A percentile compares a stretch with the other conserved stretches of the same genome.
Evolutionary conservation across 2,113 vertebrate genomes (phyloP).

Genomic region (Pteruthius melanotis): DNA sequence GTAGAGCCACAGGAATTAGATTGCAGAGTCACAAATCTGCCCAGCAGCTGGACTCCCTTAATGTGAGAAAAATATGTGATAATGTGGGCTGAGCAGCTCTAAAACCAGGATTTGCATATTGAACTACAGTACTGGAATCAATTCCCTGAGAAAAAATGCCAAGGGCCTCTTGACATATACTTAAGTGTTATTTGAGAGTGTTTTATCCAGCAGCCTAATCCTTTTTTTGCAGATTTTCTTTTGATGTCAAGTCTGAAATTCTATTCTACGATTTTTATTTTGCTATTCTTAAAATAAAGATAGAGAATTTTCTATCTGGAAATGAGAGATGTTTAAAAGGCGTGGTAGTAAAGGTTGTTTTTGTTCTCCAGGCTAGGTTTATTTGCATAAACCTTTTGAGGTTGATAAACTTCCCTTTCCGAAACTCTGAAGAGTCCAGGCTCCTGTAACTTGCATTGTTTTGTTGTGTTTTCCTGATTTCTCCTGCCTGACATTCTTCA

Average conservation of each 20-base stretch:
- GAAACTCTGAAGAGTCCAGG: background rate
- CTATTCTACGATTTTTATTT: background rate
- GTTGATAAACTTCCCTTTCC: background rate
- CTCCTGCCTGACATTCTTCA: background rate
- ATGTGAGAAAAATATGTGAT: no score
- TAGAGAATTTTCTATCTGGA: background rate
- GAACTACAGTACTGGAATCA: background rate
- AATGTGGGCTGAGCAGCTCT: background rate
- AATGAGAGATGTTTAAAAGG: background rate
- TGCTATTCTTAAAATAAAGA: background rate
- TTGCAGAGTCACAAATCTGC: background rate
- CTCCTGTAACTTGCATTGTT: background rate
- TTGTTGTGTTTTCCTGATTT: background rate
- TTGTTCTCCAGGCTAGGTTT: background rate
- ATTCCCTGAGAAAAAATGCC: background rate
- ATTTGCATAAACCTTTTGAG: background rate
- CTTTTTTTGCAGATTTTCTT: background rate
- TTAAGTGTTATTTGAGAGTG: background rate
- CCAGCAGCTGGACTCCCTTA: background rate
- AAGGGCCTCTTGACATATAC: background rate
- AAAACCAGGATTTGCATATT: background rate
- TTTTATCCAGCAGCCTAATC: background rate
- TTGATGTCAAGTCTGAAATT: background rate
- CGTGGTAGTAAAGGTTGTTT: fast-evolving
- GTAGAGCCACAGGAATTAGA: background rate